A percentile compares a stretch with the other conserved stretches of the same genome.
phyloP scores from a whole-genome alignment of 2,888 invertebrate genomes.

The Pedicia rivosa region DNA sequence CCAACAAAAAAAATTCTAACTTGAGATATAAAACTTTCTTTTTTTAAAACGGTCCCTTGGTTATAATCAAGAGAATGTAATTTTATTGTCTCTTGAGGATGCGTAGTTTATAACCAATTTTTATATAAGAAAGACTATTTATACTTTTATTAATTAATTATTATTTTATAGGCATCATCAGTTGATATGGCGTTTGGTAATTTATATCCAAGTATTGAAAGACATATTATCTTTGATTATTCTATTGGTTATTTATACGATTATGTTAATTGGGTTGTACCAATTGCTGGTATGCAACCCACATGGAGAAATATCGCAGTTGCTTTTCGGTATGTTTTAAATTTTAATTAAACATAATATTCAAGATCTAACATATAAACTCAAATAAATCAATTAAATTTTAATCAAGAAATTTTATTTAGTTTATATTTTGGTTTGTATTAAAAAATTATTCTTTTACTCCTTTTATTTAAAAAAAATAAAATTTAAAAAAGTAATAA shows the following conservation, averaged over 20 bases:
- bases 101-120: too few species aligned
- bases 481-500: not conserved
- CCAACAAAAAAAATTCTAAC: too few species aligned
- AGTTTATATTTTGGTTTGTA: not conserved
- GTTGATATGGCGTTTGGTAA: conserved; percentile 9
- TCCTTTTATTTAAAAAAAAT: not conserved
- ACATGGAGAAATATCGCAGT: conserved; percentile 8
- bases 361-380: not conserved
- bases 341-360: not conserved
- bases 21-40: too few species aligned
- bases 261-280: conserved; percentile 5
- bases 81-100: too few species aligned
- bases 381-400: not conserved
- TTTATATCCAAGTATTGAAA: conserved; percentile 8
- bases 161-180: conserved; percentile 1
- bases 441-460: not conserved
- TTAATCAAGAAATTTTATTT: not conserved
- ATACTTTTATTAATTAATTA: too few species aligned
- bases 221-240: not conserved
- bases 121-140: too few species aligned
- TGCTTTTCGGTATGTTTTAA: conserved; percentile 8
- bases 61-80: too few species aligned
- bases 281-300: conserved; percentile 6
- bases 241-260: conserved; percentile 1
- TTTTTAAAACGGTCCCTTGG: too few species aligned